Conservation (phyloP, 2,888 invertebrate species). For the Phoenoteleia sp. region DNA sequence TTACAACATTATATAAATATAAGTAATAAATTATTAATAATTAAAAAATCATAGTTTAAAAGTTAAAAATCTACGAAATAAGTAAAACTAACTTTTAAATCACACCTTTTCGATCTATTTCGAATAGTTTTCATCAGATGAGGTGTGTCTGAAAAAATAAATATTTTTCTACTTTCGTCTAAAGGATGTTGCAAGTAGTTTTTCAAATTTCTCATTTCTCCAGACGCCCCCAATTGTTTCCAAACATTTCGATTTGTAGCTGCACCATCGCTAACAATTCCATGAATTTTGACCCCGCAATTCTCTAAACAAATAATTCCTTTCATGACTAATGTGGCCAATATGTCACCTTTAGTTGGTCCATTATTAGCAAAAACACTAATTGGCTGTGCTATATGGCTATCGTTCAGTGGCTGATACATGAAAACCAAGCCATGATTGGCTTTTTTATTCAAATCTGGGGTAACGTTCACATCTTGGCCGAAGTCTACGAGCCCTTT, state of each 20-base stretch:
- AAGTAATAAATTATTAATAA: not conserved
- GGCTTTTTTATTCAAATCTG: conserved; percentile 47
- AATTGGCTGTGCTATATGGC: conserved; percentile 62
- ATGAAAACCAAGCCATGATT: conserved; percentile 72
- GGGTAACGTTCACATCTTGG: not conserved
- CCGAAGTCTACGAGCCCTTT: conserved; percentile 67
- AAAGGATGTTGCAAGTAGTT: not conserved
- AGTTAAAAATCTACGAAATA: no score
- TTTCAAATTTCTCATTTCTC: not conserved
- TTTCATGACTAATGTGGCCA: conserved; percentile 50
- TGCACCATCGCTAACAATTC: conserved; percentile 69
- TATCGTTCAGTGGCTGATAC: conserved; percentile 63
- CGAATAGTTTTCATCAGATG: no score
- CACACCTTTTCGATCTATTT: no score
- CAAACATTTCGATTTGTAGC: conserved; percentile 62
- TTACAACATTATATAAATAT: not conserved
- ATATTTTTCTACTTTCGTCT: no score
- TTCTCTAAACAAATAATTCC: conserved; percentile 53
- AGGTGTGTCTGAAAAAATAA: no score
- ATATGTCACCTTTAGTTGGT: conserved; percentile 46
- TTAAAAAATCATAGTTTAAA: not conserved
- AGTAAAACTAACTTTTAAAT: no score
- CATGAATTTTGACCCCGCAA: conserved; percentile 60
- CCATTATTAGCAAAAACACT: conserved; percentile 67
- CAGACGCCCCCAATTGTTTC: conserved; percentile 54